phyloP scores from a whole-genome alignment of 2,113 vertebrate species.

The Heterochromis multidens region DNA sequence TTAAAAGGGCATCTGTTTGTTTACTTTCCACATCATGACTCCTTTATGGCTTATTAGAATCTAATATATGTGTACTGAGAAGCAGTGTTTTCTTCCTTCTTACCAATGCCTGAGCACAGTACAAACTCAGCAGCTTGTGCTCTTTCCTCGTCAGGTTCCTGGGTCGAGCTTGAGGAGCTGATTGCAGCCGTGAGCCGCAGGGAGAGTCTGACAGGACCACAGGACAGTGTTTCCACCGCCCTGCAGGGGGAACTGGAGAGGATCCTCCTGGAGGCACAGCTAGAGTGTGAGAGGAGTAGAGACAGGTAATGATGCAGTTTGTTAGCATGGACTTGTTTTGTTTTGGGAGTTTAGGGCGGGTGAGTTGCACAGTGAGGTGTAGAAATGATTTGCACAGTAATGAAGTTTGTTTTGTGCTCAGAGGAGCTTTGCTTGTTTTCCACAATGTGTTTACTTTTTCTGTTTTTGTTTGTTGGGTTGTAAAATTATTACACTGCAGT shows the following conservation, averaged over 20 bases:
- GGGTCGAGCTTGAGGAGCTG: slow-evolving; percentile 76
- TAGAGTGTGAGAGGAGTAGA: slow-evolving; percentile 73
- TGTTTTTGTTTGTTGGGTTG: slow-evolving; percentile 5
- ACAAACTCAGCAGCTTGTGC: background rate
- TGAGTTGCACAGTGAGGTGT: background rate
- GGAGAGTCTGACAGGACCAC: slow-evolving; percentile 60
- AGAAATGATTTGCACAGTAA: slow-evolving; percentile 21
- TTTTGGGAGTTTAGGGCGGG: background rate
- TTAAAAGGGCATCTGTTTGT: background rate
- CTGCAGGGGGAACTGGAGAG: slow-evolving; percentile 78
- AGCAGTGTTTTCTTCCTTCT: background rate
- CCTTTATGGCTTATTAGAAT: background rate
- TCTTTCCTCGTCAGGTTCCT: slow-evolving; percentile 63
- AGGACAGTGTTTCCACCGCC: slow-evolving; percentile 63
- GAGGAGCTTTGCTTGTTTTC: slow-evolving; percentile 8
- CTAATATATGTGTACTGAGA: background rate
- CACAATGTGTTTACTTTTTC: background rate
- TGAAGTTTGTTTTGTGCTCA: slow-evolving; percentile 14
- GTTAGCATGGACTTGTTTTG: background rate
- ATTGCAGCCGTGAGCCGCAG: slow-evolving; percentile 58
- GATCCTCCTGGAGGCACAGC: slow-evolving; percentile 76
- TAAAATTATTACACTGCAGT: background rate
- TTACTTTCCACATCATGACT: background rate
- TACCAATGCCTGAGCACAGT: background rate
- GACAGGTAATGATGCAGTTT: slow-evolving; percentile 55